A percentile compares a stretch with the other conserved stretches of the same genome.
phyloP scores from a whole-genome alignment of 64 coral and sea anemone species.

The Montipora efflorescens region DNA sequence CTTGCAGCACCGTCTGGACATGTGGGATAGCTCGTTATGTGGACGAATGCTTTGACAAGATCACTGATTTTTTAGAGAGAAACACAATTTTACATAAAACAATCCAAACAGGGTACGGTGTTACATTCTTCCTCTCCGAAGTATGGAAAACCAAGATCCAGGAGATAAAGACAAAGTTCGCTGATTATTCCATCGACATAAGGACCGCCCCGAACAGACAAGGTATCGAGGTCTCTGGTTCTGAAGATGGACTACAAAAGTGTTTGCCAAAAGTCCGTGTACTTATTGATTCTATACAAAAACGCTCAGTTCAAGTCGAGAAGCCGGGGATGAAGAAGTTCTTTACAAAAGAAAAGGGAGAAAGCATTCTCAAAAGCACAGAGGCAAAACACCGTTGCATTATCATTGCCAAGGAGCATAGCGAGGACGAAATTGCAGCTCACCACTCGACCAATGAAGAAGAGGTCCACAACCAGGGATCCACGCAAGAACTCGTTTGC shows the following conservation, averaged over 20 bases:
- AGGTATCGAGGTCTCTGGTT: slow-evolving; percentile 24
- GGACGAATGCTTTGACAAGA: neutral
- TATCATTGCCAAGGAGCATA: neutral
- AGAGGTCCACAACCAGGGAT: neutral
- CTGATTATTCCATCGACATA: slow-evolving; percentile 29
- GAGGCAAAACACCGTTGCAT: slow-evolving; percentile 8
- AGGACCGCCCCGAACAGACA: neutral
- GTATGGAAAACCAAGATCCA: slow-evolving; percentile 49
- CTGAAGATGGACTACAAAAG: slow-evolving; percentile 11
- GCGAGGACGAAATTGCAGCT: neutral
- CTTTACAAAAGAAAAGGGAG: neutral
- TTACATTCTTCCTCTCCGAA: slow-evolving; percentile 32
- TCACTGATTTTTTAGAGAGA: slow-evolving; percentile 41
- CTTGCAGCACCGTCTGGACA: slow-evolving; percentile 36
- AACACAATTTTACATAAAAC: slow-evolving; percentile 55
- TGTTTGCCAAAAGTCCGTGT: neutral
- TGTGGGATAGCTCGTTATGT: slow-evolving; percentile 36
- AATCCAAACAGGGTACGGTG: slow-evolving; percentile 6
- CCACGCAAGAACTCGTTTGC: neutral
- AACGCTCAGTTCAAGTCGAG: slow-evolving; percentile 11
- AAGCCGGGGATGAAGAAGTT: slow-evolving; percentile 59
- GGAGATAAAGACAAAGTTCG: neutral
- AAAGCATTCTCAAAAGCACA: neutral
- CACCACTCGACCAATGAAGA: too few relatives aligned
- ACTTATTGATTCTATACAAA: neutral